phyloP scores from a whole-genome alignment of 2,113 vertebrate genomes.

The Gymnobelideus leadbeateri region DNA sequence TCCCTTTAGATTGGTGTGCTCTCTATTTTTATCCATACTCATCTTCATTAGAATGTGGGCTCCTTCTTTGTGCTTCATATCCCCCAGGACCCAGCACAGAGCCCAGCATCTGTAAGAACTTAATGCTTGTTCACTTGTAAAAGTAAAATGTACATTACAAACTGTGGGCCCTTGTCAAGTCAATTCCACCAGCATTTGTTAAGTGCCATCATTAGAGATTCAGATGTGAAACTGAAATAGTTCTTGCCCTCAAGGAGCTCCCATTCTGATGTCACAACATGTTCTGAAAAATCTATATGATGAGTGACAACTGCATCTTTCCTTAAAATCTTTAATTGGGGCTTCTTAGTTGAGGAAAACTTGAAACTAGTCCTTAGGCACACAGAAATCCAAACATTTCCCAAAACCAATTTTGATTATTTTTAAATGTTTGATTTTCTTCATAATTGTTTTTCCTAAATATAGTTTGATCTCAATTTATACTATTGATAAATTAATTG shows the following conservation, averaged over 20 bases:
- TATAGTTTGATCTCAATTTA: not conserved
- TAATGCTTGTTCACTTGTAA: not conserved
- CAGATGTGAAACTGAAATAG: not conserved
- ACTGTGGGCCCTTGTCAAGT: not conserved
- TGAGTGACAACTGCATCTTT: not conserved
- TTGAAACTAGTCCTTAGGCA: not conserved
- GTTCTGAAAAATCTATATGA: not conserved
- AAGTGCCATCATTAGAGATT: not conserved
- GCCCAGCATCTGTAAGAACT: not conserved
- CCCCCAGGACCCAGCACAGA: not conserved
- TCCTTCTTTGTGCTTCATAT: not conserved
- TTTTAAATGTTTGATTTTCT: not conserved
- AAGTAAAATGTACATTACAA: not conserved
- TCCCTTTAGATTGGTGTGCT: not conserved
- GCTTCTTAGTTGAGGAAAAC: not conserved
- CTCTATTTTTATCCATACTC: not conserved
- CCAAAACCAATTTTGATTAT: not conserved
- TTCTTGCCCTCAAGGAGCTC: not conserved
- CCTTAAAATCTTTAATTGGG: not conserved
- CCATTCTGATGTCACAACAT: not conserved
- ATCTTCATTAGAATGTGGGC: not conserved
- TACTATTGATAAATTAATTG: not conserved
- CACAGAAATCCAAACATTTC: not conserved
- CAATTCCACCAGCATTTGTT: not conserved
- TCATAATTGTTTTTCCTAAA: not conserved